Base-by-base conservation (phyloP, 2,888 invertebrate species). In the Bruchidius siliquastri region DNA sequence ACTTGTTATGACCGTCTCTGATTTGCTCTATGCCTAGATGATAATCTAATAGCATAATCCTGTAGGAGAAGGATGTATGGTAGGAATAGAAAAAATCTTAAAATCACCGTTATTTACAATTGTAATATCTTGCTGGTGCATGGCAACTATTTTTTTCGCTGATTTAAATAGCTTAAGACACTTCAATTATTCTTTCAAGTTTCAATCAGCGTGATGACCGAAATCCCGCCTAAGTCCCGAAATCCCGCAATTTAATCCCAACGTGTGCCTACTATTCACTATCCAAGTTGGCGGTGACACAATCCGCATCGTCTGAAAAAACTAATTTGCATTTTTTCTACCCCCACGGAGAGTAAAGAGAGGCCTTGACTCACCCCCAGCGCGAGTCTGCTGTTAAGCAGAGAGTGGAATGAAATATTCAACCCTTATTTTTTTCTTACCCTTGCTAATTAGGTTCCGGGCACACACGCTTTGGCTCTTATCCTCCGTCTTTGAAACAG, bases 401-500 rank as follows among this genome's bases (percentile, higher is more conserved):
- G 49, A 49, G 13, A 49, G 18, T 49, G 74, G 81, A 81, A 81
- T 80, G 81, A 82, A 83, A 82, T 83, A 83, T 83, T 83, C 85
- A 90, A 90, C 90, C 90, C 90, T 90, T 90, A 90, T 90, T 84
- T 83, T 83, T 82, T 82, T 83, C 78, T 79, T 82, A 80, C 84
- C 89, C 89, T 89, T 89, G 89, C 90, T 90, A 90, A 90, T 90
- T 90, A 90, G 90, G 90, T 90, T 90, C 76, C 90, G 90, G 90
- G 90, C 90, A 90, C 79, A 81, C 80, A 80, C 81, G 81, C 77
- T 78, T 77, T 74, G 77, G 78, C 78, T 73, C 73, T 49, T 72
- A 73, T 75, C 71, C 76, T 74, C 73, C 74, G 73, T 67, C 71
- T 73, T 71, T 70, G 71, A 68, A 74, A 69, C 67, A 21, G 30